These are phyloP conservation scores for Hemichromis elongatus DNA, from an alignment of 2,113 vertebrate genomes.

Conservation along the genomic window DNA sequence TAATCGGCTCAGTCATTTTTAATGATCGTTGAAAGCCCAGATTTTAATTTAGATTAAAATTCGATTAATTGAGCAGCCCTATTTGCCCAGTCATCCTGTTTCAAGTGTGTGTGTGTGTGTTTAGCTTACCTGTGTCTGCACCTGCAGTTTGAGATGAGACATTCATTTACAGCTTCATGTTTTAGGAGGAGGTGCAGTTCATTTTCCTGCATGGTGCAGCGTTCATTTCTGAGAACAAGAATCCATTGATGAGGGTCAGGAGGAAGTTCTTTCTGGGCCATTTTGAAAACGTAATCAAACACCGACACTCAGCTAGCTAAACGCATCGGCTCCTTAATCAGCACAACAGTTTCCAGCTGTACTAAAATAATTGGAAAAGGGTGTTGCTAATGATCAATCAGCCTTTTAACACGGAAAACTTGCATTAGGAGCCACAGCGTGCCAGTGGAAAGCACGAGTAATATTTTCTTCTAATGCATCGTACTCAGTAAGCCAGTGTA, in stretches of 20 bases:
- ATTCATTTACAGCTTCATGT: not conserved
- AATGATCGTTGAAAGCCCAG: no score
- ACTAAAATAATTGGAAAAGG: not conserved
- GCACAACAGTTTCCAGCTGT: not conserved
- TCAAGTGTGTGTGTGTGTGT: no score
- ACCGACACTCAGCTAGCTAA: not conserved
- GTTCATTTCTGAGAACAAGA: not conserved
- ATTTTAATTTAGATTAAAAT: no score
- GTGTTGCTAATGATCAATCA: not conserved
- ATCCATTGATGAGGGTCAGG: not conserved
- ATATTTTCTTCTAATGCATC: not conserved
- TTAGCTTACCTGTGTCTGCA: not conserved
- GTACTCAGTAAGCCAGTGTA: not conserved
- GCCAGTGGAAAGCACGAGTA: not conserved
- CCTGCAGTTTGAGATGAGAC: not conserved
- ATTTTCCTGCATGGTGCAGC: rapidly evolving
- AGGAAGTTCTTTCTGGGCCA: not conserved
- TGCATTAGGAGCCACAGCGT: not conserved
- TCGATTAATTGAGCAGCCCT: no score
- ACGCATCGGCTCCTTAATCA: not conserved
- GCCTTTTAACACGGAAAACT: not conserved
- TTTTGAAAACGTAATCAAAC: not conserved
- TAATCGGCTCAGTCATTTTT: no score
- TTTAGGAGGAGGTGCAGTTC: not conserved
- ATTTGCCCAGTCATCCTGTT: not conserved